Base-by-base conservation (phyloP, 2,888 invertebrate genomes). In the Andrena minutula region DNA sequence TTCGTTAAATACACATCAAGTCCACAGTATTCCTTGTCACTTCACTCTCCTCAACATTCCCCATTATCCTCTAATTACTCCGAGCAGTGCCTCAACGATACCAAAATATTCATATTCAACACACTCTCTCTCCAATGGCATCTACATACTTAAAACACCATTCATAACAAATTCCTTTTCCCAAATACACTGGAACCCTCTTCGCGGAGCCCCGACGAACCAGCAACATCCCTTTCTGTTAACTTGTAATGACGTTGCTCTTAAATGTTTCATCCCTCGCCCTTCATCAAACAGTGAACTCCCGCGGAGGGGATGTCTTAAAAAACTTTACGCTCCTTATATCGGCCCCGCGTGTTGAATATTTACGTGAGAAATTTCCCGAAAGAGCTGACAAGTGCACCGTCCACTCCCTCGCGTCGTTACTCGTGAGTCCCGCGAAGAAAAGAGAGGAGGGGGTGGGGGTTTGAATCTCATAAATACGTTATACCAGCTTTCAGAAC, bases 401-500 rank as follows among this genome's bases (percentile, higher is more conserved):
- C 32, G 53, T 53, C 35, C 32, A 53, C 32, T 41, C 23, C 3
- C 3, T 23, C 6, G 2, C 23, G 20, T 41, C 60, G 35, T 73
- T 66, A 77, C 73, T 73, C 73, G 61, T 60, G 51, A 51, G 51
- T 53, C 73, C 66, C 20, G 41, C 49, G 41, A 73, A 69, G 23
- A 61, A 53, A 53, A 53, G 3, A 12, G 12, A 1, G 16, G 16
- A 12, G 5, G 16, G 64, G 64, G n/a, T n/a, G n/a, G 60, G 75
- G 69, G 56, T 64, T 58, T 72, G 63, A 75, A 58, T 79, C 86
- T 79, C 82, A 73, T 82, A 86, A 86, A 86, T 84, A 86, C 78
- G 81, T 84, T 74, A 78, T 53, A 41, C 58, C 68, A 49, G 70
- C 70, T 77, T 83, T 26, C 61, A 70, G 28, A 82, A 41, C 47